Evolutionary conservation across 2,113 vertebrate species (phyloP), one percentile per base, ranked within the genome.

Genomic region (Ascaphus truei): DNA sequence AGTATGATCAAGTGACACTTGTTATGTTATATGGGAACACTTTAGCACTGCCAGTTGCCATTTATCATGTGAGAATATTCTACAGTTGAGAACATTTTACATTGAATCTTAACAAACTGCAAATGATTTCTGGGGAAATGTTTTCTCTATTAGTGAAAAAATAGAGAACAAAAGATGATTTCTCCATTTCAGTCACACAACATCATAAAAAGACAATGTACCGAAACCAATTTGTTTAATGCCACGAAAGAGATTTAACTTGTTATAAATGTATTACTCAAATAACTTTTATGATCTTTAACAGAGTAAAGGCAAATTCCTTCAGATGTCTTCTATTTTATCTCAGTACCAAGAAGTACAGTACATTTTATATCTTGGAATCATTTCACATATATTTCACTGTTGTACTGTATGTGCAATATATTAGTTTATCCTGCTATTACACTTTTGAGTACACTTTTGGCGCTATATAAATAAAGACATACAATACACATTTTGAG

Each of bases 321-420:
- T n/a, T 18, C 4, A 48, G 5, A 22, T 27, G 15, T 59, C 13
- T 52, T 39, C 12, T 55, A 34, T 37, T 61, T 7, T 48, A 10
- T 34, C 60, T 50, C 22, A 20, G 25, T 63, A 3, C 61, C 50
- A 45, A 18, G 8, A 20, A 31, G 65, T n/a, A n/a, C n/a, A 62
- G 60, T 30, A 50, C 15, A n/a, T 68, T 55, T 73, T 60, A 31
- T 15, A 6, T 65, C 56, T 41, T 50, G 8, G 15, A 51, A 43
- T 68, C 45, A 65, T 30, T 56, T 29, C 45, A 45, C 69, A 43
- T 58, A 57, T 26, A 33, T 41, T 26, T 41, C 23, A 11, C 22
- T 15, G 41, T 27, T 27, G 41, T 27, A 59, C 4, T 60, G 4
- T 7, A 10, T 18, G n/a, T 47, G 6, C 41, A 55, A 9, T 51